These are phyloP conservation scores for Falco concolor DNA, from an alignment of 2,797 vertebrate genomes.

Conservation along the genomic window DNA sequence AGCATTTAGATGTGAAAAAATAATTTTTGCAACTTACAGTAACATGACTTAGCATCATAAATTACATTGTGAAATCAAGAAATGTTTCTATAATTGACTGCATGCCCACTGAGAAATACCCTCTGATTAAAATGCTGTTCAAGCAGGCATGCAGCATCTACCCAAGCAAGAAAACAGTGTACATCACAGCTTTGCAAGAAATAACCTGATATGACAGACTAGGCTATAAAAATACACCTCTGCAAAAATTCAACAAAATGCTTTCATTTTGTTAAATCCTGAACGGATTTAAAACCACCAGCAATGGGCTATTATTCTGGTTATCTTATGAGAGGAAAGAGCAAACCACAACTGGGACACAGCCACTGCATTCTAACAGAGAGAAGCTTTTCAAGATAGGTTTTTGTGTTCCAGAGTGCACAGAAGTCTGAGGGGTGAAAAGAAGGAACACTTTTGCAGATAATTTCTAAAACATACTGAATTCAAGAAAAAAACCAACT, in stretches of 20 bases:
- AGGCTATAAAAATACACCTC: not conserved
- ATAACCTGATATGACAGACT: not conserved
- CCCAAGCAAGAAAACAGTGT: not conserved
- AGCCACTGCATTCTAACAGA: not conserved
- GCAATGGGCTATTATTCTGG: not conserved
- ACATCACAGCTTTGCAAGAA: not conserved
- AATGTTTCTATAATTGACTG: not conserved
- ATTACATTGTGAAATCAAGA: not conserved
- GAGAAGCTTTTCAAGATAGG: not conserved
- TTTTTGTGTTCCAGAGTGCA: not conserved
- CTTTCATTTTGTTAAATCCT: not conserved
- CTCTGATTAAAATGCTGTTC: not conserved
- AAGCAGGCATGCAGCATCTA: not conserved
- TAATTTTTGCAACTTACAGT: not conserved
- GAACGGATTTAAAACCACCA: not conserved
- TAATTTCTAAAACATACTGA: not conserved
- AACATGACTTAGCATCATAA: not conserved
- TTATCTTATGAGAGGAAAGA: not conserved
- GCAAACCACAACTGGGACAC: not conserved
- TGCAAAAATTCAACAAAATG: not conserved
- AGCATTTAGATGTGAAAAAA: not conserved
- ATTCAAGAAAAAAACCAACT: not conserved
- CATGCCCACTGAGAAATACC: not conserved
- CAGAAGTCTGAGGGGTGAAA: not conserved
- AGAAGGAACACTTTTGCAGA: not conserved